Conservation (phyloP, 2,888 invertebrate genomes). For the Drosophila atroscutellata region DNA sequence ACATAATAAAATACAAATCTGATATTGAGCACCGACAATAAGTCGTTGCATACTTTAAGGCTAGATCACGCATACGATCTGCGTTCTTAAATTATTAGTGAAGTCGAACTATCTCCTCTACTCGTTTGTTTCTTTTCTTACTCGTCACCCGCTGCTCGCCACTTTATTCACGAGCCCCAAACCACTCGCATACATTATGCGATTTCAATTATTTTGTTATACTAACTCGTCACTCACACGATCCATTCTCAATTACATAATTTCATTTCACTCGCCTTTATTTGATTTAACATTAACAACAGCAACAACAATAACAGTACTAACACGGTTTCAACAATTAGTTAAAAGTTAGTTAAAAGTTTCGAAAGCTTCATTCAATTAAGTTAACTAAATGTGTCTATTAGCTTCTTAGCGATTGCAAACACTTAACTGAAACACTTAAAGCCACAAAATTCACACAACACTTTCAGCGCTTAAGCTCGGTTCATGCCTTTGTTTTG, state of each 20-base stretch:
- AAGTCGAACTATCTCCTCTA: not conserved
- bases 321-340: conserved; percentile 55
- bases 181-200: conserved; percentile 9
- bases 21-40: conserved; percentile 30
- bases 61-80: conserved; percentile 18
- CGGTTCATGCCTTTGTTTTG: conserved; percentile 23
- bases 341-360: conserved; percentile 42
- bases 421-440: conserved; percentile 48
- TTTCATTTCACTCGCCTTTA: conserved; percentile 14
- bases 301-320: conserved; percentile 48
- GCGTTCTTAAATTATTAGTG: conserved; percentile 10
- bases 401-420: conserved; percentile 75
- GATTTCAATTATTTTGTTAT: not conserved
- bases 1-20: conserved; percentile 10
- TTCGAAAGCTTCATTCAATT: conserved; percentile 61
- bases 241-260: conserved; percentile 14
- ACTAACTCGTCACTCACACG: conserved; percentile 19
- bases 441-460: conserved; percentile 9
- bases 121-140: conserved; percentile 22
- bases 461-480: conserved; percentile 12
- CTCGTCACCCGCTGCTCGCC: conserved; percentile 19
- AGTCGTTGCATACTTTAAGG: conserved; percentile 36
- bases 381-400: conserved; percentile 78
- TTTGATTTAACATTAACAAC: conserved; percentile 34
- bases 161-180: conserved; percentile 14